Evolutionary conservation across 2,888 invertebrate genomes (phyloP).

Genomic region (Bombyx huttoni): DNA sequence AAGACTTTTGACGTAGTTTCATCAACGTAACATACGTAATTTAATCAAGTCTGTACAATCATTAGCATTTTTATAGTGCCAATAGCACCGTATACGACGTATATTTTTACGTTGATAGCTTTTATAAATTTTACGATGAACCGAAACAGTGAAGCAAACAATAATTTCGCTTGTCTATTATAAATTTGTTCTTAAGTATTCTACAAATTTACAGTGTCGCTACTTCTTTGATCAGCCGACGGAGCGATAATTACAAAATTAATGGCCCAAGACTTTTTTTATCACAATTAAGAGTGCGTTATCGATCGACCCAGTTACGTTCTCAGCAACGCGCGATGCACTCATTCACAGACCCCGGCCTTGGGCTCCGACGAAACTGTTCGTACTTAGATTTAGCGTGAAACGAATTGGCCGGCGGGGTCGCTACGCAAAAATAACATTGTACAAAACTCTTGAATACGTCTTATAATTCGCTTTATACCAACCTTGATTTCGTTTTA

Average conservation of each 20-base stretch:
- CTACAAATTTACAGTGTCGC: slow-evolving; percentile 30
- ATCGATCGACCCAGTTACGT: slow-evolving; percentile 39
- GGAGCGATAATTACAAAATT: slow-evolving; percentile 52
- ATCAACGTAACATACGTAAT: too few relatives aligned
- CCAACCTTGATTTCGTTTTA: slow-evolving; percentile 12
- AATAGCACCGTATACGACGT: not conserved
- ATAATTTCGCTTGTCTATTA: slow-evolving; percentile 3
- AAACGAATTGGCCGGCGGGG: slow-evolving; percentile 33
- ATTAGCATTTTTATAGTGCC: too few relatives aligned
- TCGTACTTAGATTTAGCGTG: slow-evolving; percentile 32
- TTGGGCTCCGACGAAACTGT: slow-evolving; percentile 25
- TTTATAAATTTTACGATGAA: not conserved
- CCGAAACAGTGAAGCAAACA: not conserved
- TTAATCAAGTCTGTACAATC: too few relatives aligned
- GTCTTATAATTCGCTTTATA: slow-evolving; percentile 2
- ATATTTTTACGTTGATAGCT: not conserved
- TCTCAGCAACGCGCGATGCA: slow-evolving; percentile 13
- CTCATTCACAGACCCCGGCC: slow-evolving; percentile 43
- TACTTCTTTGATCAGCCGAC: slow-evolving; percentile 47
- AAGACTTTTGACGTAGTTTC: too few relatives aligned
- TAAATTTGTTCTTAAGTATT: slow-evolving; percentile 11
- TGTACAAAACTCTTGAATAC: not conserved
- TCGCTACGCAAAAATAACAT: slow-evolving; percentile 9
- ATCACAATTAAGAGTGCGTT: slow-evolving; percentile 47
- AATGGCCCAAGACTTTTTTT: slow-evolving; percentile 47